These are phyloP conservation scores for Mythimna lalbum DNA, from an alignment of 2,888 invertebrate species.

Conservation along the genomic window DNA sequence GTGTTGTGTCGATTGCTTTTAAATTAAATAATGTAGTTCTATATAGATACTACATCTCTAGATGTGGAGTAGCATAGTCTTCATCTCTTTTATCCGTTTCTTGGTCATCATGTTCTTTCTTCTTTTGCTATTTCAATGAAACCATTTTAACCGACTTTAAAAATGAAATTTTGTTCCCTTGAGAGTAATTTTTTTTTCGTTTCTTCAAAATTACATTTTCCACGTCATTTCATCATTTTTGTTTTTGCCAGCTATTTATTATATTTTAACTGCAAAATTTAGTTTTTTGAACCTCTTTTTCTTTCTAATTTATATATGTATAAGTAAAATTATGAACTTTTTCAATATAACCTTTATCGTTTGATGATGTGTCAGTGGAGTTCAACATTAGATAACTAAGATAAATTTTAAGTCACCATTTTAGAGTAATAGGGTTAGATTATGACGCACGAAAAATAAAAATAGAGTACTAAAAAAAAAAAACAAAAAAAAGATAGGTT, in stretches of 20 bases:
- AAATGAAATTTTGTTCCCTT: not conserved
- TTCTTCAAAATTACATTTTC: not conserved
- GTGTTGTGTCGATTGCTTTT: constrained; percentile 44
- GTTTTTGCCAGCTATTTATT: too few relatives aligned
- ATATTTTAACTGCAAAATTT: too few relatives aligned
- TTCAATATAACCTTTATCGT: not conserved
- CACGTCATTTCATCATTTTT: constrained; percentile 6
- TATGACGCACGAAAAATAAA: not conserved
- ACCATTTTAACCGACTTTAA: not conserved
- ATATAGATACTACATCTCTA: not conserved
- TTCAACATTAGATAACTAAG: constrained; percentile 4
- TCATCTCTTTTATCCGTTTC: too few relatives aligned
- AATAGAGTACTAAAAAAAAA: not conserved
- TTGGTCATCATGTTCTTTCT: not conserved
- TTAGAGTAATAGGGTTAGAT: not conserved
- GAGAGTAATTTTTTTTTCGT: not conserved
- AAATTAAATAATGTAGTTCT: constrained; percentile 33
- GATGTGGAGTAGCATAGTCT: constrained; percentile 14
- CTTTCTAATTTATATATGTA: too few relatives aligned
- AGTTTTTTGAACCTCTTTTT: too few relatives aligned
- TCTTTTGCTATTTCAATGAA: constrained; percentile 2
- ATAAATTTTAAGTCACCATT: not conserved
- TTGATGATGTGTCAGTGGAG: constrained; percentile 34
- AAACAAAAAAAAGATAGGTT: not conserved
- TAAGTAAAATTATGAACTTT: too few relatives aligned